Evolutionary conservation across 2,888 invertebrate genomes (phyloP), one percentile per base, ranked within the genome.

Genomic region (Limnephilus marmoratus): DNA sequence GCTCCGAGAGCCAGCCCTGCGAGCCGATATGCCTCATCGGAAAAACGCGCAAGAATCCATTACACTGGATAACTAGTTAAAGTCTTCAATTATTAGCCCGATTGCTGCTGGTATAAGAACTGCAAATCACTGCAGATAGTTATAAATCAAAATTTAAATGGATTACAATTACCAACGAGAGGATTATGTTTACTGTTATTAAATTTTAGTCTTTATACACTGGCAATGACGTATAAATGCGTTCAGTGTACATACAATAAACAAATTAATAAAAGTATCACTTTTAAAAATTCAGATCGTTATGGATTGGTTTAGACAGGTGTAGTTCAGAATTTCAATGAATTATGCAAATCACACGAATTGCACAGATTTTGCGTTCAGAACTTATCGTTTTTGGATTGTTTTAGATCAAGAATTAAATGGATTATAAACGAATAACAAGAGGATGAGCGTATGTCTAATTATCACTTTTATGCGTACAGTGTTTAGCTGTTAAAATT

Each of bases 1-100:
- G 91, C 90, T 29, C 81, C 90, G 85, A 92, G 85, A 82, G 87
- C 90, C 89, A 90, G 86, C 90, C 90, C 91, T 85, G 89, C 88
- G 81, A 29, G 45, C 37, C 53, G 53, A 18, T 31, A 31, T 12
- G 29, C 29, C 31, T 82, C 90, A 81, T 85, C 82, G 82, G 81
- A 81, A 31, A 88, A 13, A 68, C 53, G 68, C 68, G 24, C 29
- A 37, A 12, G 15, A 85, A 29, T 45, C 85, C 85, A 68, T 68
- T 68, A 24, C 53, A 24, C 53, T 68, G 53, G 53, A 68, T 68
- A 49, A 13, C 49, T 3, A 49, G 13, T 15, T 13, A 49, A 3
- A 68, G 53, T 18, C 53, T 68, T 4, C 24, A 68, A 18, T 7
- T 24, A 68, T 5, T 18, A 5, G 53, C 4, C 0, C 18, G 53